These are phyloP conservation scores for Leucoraja erinaceus DNA, from an alignment of 2,113 vertebrate species.

Conservation along the genomic window DNA sequence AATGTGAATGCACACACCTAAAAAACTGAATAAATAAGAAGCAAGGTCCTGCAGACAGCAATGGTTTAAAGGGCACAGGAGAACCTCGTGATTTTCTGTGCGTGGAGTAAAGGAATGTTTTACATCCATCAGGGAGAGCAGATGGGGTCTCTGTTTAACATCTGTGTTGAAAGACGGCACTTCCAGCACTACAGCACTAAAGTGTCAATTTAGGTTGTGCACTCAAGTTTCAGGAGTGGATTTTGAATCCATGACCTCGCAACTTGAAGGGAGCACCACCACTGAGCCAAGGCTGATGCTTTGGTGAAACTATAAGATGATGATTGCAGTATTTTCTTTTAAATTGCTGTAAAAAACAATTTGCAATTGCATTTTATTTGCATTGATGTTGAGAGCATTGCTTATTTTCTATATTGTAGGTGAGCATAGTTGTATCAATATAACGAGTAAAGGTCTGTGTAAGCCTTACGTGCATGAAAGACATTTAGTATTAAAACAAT, in stretches of 20 bases:
- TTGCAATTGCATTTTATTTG: not conserved
- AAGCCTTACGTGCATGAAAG: not conserved
- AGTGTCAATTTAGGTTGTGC: not conserved
- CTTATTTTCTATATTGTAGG: not conserved
- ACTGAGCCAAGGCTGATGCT: not conserved
- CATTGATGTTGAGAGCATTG: not conserved
- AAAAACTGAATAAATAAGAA: no score
- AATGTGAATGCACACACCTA: no score
- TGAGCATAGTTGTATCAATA: not conserved
- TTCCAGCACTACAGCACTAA: conserved; percentile 1
- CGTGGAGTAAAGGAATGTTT: not conserved
- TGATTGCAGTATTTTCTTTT: not conserved
- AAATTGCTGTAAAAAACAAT: not conserved
- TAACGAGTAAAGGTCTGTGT: not conserved
- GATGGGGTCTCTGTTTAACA: not conserved
- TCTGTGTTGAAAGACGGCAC: not conserved
- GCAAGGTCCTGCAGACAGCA: not conserved
- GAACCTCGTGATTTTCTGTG: not conserved
- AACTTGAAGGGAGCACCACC: not conserved
- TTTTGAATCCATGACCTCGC: not conserved
- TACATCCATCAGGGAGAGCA: not conserved
- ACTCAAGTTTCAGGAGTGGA: not conserved
- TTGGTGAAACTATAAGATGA: not conserved
- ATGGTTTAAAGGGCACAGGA: not conserved
- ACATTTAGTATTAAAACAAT: not conserved